phyloP scores from a whole-genome alignment of 2,113 vertebrate species.

The Gila orcuttii region DNA sequence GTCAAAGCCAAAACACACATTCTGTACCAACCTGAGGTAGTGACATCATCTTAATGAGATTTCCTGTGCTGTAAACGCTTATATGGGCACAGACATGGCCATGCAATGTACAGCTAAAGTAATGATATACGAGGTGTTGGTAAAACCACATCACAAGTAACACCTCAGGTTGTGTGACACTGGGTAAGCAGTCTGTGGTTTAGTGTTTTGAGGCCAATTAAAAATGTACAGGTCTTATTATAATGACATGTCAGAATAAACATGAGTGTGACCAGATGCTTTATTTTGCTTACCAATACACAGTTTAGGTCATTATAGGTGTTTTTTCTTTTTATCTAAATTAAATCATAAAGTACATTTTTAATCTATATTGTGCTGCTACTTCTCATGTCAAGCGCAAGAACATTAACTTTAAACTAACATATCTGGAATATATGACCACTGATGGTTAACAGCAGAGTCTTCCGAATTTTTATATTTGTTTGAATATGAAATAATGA shows the following conservation, averaged over 20 bases:
- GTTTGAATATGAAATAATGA: neutral
- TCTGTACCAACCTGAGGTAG: neutral
- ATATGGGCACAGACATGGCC: neutral
- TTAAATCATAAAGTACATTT: too few species aligned
- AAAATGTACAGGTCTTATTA: constrained; percentile 13
- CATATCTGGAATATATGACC: too few species aligned
- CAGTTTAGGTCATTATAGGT: neutral
- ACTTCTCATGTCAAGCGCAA: too few species aligned
- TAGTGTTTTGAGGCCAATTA: neutral
- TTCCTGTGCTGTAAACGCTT: neutral
- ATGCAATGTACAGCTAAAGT: constrained; percentile 6
- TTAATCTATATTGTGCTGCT: too few species aligned
- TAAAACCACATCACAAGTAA: constrained; percentile 3
- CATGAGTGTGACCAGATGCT: neutral
- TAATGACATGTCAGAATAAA: neutral
- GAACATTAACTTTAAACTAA: too few species aligned
- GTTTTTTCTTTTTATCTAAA: too few species aligned
- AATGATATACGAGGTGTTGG: constrained; percentile 16
- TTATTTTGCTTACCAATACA: neutral
- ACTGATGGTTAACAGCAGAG: neutral
- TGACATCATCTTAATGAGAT: constrained; percentile 35
- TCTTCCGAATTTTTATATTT: neutral
- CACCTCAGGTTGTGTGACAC: neutral
- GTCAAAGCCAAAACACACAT: constrained; percentile 5
- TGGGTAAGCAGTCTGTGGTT: neutral